These are phyloP conservation scores for Macrochelys suwanniensis DNA, from an alignment of 2,797 vertebrate genomes.

Conservation along the genomic window DNA sequence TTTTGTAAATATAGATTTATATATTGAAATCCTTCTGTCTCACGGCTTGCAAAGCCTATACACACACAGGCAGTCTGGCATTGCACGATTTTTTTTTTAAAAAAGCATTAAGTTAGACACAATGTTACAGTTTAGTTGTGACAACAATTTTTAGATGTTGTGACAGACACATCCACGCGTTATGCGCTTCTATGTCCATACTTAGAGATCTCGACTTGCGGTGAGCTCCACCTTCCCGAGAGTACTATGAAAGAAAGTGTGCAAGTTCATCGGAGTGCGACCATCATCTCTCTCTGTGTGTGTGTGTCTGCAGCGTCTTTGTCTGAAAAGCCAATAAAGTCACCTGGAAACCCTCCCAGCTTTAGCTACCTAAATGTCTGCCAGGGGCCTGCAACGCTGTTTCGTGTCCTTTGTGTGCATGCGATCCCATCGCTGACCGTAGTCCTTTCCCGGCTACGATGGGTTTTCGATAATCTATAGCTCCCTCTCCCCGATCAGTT, in stretches of 20 bases:
- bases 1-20: background rate
- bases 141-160: background rate
- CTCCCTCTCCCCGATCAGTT: slow-evolving; percentile 38
- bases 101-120: background rate
- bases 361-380: background rate
- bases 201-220: too few relatives aligned
- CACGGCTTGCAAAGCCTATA: background rate
- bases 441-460: background rate
- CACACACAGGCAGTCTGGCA: background rate
- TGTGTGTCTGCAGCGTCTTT: background rate
- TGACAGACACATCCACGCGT: background rate
- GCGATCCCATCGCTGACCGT: background rate
- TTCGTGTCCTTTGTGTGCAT: slow-evolving; percentile 49
- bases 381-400: background rate
- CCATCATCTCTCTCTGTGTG: background rate
- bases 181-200: background rate
- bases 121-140: background rate
- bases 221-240: background rate
- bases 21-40: background rate
- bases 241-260: background rate
- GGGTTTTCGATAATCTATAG: background rate
- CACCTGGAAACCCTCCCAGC: background rate
- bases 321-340: background rate
- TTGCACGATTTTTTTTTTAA: background rate
- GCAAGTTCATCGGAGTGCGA: background rate